These are phyloP conservation scores for Chamaea fasciata DNA, from an alignment of 2,113 vertebrate genomes.

Conservation along the genomic window DNA sequence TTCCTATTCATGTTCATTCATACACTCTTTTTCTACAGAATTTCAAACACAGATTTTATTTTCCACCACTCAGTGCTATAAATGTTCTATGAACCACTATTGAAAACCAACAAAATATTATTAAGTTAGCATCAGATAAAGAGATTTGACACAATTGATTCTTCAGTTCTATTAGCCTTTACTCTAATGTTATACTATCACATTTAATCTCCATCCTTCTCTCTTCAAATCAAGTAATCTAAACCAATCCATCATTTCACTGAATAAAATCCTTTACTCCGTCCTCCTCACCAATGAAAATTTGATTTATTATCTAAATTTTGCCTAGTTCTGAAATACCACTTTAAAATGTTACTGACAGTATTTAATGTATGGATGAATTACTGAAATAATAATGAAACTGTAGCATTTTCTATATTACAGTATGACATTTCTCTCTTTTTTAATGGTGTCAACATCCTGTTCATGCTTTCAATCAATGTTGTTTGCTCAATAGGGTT, in stretches of 20 bases:
- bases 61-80: neutral
- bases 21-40: neutral
- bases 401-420: neutral
- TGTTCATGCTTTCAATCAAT: neutral
- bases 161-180: neutral
- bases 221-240: conserved; percentile 1
- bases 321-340: neutral
- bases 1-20: neutral
- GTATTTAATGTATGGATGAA: neutral
- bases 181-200: neutral
- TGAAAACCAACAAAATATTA: neutral
- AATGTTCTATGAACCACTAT: neutral
- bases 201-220: neutral
- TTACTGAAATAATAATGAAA: neutral
- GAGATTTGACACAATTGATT: conserved; percentile 5
- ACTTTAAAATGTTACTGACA: neutral
- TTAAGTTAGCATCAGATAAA: neutral
- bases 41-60: neutral
- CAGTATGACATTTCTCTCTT: neutral
- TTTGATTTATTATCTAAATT: neutral
- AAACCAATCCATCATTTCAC: neutral
- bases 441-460: neutral
- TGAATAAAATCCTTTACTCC: neutral
- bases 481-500: neutral
- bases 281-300: neutral